Evolutionary conservation across 1,140 invertebrate genomes (phyloP), one percentile per base, ranked within the genome.

Genomic region (Lanistes nyassanus): DNA sequence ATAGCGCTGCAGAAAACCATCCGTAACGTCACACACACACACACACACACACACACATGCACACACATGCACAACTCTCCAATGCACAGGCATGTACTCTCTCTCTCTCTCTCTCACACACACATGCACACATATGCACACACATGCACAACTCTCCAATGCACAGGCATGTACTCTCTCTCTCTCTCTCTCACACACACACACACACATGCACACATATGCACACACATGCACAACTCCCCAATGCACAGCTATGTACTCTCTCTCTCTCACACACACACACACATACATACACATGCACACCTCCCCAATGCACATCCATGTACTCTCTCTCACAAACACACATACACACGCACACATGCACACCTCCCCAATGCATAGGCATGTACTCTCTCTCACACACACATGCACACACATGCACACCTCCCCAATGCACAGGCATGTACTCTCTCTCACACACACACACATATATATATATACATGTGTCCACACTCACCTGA

Each of bases 291-390:
- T 23, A 60, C 58, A 60, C 31, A 60, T 16, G n/a, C 53, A 55
- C 53, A 55, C 53, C 13, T 55, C 13, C 53, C 31, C 58, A 60
- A 3, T 60, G 58, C 58, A 26, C 58, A 19, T 60, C 1, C 58
- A 60, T 60, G 9, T 23, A 60, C 31, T 31, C 29, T 53, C 47
- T 36, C 19, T 55, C 29, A 71, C 67, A 75, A n/a, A n/a, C n/a
- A n/a, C n/a, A n/a, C n/a, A n/a, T n/a, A n/a, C n/a, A n/a, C n/a
- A n/a, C n/a, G n/a, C n/a, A n/a, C n/a, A n/a, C n/a, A n/a, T n/a
- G n/a, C n/a, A n/a, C 51, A 90, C 88, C 83, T 90, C 13, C 53
- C n/a, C 53, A 55, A 55, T 55, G 53, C 53, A 13, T n/a, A 16
- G 13, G 13, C 29, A 66, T 66, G 64, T 3, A 31, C 64, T 66